Conservation (phyloP, 2,888 invertebrate genomes). For the Cylloceria caligata region DNA sequence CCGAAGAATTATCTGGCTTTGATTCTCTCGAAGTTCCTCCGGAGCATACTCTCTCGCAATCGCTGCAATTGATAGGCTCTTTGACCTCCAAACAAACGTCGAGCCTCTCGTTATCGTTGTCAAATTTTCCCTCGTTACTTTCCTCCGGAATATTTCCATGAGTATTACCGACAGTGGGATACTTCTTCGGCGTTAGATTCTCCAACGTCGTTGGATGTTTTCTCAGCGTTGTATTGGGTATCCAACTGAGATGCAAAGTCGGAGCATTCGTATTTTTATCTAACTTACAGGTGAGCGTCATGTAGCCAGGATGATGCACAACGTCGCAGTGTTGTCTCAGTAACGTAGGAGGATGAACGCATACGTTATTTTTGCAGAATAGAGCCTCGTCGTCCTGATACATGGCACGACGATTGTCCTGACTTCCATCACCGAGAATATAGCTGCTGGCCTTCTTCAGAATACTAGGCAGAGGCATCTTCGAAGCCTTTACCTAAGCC, state of each 20-base stretch:
- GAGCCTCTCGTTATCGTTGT: slow-evolving; percentile 79
- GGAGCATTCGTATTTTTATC: slow-evolving; percentile 91
- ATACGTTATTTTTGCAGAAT: slow-evolving; percentile 98
- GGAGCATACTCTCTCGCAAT: slow-evolving; percentile 83
- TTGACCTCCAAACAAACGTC: slow-evolving; percentile 83
- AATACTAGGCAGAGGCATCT: slow-evolving; percentile 92
- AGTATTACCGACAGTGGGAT: slow-evolving; percentile 16
- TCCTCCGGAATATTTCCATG: slow-evolving; percentile 79
- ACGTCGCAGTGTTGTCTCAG: slow-evolving; percentile 93
- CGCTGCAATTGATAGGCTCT: slow-evolving; percentile 80
- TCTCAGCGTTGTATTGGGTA: slow-evolving; percentile 95
- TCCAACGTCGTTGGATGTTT: slow-evolving; percentile 93
- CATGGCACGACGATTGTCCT: slow-evolving; percentile 85
- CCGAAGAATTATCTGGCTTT: slow-evolving; percentile 4
- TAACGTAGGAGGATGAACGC: slow-evolving; percentile 96
- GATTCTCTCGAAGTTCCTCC: slow-evolving; percentile 72
- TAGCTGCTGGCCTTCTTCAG: slow-evolving; percentile 92
- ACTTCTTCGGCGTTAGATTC: slow-evolving; percentile 85
- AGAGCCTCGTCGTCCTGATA: slow-evolving; percentile 94
- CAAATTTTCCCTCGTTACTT: slow-evolving; percentile 84
- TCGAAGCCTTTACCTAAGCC: not conserved
- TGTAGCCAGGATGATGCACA: slow-evolving; percentile 96
- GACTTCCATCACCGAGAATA: slow-evolving; percentile 90
- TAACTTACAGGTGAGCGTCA: slow-evolving; percentile 94
- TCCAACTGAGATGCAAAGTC: slow-evolving; percentile 96